Evolutionary conservation across 2,797 vertebrate species (phyloP).

Genomic region (Lepilemur septentrionalis): DNA sequence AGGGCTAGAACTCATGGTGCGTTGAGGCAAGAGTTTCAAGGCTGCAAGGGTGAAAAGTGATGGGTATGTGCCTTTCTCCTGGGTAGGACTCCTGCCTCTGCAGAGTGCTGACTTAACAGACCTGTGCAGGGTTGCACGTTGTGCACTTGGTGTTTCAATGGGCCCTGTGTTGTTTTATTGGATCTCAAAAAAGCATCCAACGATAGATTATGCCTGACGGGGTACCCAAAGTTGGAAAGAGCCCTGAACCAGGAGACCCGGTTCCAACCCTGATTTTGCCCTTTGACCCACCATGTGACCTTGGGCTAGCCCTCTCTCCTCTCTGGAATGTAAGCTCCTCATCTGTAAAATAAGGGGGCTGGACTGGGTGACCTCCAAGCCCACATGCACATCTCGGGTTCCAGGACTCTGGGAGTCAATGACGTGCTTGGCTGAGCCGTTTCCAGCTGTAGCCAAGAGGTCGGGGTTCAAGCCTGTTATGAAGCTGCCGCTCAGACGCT

Average conservation of each 20-base stretch:
- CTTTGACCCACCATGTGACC: neutral
- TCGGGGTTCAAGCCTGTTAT: slow-evolving; percentile 76
- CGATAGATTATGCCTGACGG: neutral
- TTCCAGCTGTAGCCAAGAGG: slow-evolving; percentile 47
- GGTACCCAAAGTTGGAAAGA: neutral
- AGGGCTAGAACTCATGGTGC: neutral
- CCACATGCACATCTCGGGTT: slow-evolving; percentile 37
- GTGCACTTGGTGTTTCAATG: neutral
- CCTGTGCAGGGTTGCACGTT: neutral
- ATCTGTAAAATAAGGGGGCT: slow-evolving; percentile 75
- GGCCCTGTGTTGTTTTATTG: neutral
- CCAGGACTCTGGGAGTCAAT: slow-evolving; percentile 63
- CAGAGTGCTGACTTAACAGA: neutral
- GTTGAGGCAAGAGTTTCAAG: neutral
- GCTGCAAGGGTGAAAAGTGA: neutral
- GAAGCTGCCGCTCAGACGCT: slow-evolving; percentile 66
- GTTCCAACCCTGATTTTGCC: slow-evolving; percentile 48
- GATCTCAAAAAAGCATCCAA: neutral
- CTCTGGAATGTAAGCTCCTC: slow-evolving; percentile 64
- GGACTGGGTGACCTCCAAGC: slow-evolving; percentile 48
- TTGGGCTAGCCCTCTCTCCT: slow-evolving; percentile 21
- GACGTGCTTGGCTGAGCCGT: slow-evolving; percentile 71
- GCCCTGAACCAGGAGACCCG: slow-evolving; percentile 23
- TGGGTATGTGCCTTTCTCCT: neutral
- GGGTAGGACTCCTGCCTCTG: neutral